phyloP scores from a whole-genome alignment of 2,797 vertebrate species.

The Karalla daura region DNA sequence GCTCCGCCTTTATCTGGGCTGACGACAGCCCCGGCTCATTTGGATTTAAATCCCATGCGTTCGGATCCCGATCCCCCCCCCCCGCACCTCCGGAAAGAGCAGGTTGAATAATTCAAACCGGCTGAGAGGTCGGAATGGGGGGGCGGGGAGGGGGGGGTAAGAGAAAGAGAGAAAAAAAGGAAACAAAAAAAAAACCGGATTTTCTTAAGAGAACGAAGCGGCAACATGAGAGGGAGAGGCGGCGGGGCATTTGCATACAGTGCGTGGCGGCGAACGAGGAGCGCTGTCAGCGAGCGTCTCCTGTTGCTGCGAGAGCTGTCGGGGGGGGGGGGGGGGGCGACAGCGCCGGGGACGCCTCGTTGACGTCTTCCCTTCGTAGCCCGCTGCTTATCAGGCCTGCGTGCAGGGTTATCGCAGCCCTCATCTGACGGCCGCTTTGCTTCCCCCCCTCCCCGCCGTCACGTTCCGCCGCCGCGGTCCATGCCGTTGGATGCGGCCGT shows the following conservation, averaged over 20 bases:
- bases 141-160: too few species aligned
- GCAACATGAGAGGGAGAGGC: constrained; percentile 13
- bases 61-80: too few species aligned
- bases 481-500: too few species aligned
- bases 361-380: constrained; percentile 20
- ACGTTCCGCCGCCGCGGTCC: too few species aligned
- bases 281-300: constrained; percentile 2
- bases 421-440: constrained; percentile 18
- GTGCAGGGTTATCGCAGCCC: constrained; percentile 29
- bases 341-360: constrained; percentile 11
- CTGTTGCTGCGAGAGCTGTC: constrained; percentile 12
- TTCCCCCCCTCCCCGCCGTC: too few species aligned
- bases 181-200: too few species aligned
- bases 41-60: not conserved
- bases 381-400: constrained; percentile 34
- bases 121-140: not conserved
- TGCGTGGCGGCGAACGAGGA: constrained; percentile 13
- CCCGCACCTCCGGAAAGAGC: not conserved
- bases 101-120: constrained; percentile 25
- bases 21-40: not conserved
- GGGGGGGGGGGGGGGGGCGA: constrained; percentile 10
- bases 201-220: constrained; percentile 29
- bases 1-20: not conserved
- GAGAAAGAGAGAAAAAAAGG: too few species aligned
- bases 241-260: constrained; percentile 13